phyloP scores from a whole-genome alignment of 2,797 vertebrate genomes.

The Synanceia verrucosa region DNA sequence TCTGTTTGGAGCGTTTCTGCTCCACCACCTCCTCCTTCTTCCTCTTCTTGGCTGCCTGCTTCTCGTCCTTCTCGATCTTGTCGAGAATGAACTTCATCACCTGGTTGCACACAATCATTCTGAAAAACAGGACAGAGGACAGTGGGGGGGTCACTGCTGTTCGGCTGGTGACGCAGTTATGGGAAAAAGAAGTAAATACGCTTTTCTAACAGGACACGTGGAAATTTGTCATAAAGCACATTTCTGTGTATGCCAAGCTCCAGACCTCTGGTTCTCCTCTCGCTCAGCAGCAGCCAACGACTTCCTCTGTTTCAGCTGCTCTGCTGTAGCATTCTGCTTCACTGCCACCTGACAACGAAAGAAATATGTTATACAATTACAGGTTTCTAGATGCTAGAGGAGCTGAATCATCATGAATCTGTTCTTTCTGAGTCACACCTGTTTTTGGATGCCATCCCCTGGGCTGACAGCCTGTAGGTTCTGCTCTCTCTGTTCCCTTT shows the following conservation, averaged over 20 bases:
- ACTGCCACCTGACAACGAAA: constrained; percentile 82
- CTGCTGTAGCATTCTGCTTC: constrained; percentile 93
- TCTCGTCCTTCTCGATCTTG: constrained; percentile 99
- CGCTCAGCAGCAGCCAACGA: constrained; percentile 91
- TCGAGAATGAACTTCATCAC: constrained; percentile 99
- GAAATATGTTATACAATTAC: not conserved
- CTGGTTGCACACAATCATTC: constrained; percentile 99
- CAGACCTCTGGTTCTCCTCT: constrained; percentile 96
- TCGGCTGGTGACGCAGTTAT: not conserved
- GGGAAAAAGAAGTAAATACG: not conserved
- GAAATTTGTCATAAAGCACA: not conserved
- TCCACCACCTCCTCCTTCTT: constrained; percentile 97
- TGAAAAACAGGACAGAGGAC: constrained; percentile 66
- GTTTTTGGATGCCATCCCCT: constrained; percentile 91
- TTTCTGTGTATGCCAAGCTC: not conserved
- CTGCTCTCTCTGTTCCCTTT: constrained; percentile 90
- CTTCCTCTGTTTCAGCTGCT: constrained; percentile 96
- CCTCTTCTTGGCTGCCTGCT: constrained; percentile 96
- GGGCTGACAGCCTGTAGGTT: constrained; percentile 85
- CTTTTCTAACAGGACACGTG: not conserved
- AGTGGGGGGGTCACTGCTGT: not conserved
- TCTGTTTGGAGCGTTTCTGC: constrained; percentile 96
- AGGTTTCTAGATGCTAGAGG: not conserved
- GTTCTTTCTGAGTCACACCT: constrained; percentile 78
- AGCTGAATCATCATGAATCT: not conserved